Evolutionary conservation across 64 coral and sea anemone genomes (phyloP), one percentile per base, ranked within the genome.

Genomic region (Stichodactyla helianthus): DNA sequence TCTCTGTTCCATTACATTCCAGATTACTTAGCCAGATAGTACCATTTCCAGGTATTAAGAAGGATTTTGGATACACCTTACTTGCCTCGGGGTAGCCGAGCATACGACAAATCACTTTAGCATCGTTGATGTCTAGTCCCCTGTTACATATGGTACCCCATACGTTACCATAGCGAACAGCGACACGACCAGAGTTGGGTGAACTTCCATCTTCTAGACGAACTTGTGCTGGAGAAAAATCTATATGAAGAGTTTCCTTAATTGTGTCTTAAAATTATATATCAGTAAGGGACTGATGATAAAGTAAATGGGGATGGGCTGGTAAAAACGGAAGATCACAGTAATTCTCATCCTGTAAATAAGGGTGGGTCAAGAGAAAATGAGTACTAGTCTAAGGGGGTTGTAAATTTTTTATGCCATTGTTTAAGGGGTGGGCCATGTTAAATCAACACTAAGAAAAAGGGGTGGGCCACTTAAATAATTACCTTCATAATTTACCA

Each of bases 1-100:
- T 91, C 61, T 94, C 93, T 25, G 82, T 50, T 14, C 93, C 93
- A 26, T 65, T 88, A 70, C 93, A 94, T 58, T 53, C 62, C 85
- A 94, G 63, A 18, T 91, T 50, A 31, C 83, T 86, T 19, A 94
- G 86, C 93, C 89, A 91, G 17, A 94, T 59, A 52, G 82, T 86
- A 2, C 93, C 93, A 67, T 79, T 94, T 27, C 88, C 93, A 77
- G 71, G 31, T 10, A 16, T 77, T 17, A 44, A 44, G n/a, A 1
- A 13, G 9, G 22, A 27, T n/a, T 27, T 44, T 27, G 71, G 22
- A 44, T 77, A 77, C n/a, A 77, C 71, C n/a, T 77, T 25, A 77
- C 0, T 77, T 10, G 31, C 71, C 7, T 13, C 71, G 7, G n/a
- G 22, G 31, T 77, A 77, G n/a, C 71, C 71, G 13, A 77, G 71